Conservation (phyloP, 2,888 invertebrate species). For the Nematopogon swammerdamellus region DNA sequence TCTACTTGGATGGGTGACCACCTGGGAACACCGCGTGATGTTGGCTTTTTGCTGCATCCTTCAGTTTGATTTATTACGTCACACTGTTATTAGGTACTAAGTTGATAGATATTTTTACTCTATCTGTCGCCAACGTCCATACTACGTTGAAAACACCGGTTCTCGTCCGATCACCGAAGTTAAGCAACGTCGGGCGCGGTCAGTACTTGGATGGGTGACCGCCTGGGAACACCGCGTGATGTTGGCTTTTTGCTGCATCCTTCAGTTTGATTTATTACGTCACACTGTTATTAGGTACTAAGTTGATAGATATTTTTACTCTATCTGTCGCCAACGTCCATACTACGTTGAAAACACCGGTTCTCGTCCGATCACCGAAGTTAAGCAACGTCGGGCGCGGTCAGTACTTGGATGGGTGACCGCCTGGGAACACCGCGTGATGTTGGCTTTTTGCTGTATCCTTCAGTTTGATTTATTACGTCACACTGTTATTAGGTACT, state of each 20-base stretch:
- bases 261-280: too few relatives aligned
- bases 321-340: too few relatives aligned
- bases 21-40: conserved; percentile 31
- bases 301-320: too few relatives aligned
- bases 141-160: conserved; percentile 8
- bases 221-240: conserved; percentile 31
- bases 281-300: too few relatives aligned
- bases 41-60: conserved; percentile 17
- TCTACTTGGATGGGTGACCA: conserved; percentile 37
- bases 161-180: conserved; percentile 11
- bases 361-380: conserved; percentile 6
- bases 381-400: conserved; percentile 8
- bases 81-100: too few relatives aligned
- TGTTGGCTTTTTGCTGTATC: conserved; percentile 19
- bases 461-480: too few relatives aligned
- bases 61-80: too few relatives aligned
- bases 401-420: conserved; percentile 25
- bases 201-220: conserved; percentile 37
- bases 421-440: conserved; percentile 32
- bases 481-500: too few relatives aligned
- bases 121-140: conserved; percentile 8
- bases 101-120: too few relatives aligned
- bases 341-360: background rate
- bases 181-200: conserved; percentile 28
- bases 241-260: conserved; percentile 19